These are phyloP conservation scores for Chalcis sispes DNA, from an alignment of 2,888 invertebrate genomes.

Conservation along the genomic window DNA sequence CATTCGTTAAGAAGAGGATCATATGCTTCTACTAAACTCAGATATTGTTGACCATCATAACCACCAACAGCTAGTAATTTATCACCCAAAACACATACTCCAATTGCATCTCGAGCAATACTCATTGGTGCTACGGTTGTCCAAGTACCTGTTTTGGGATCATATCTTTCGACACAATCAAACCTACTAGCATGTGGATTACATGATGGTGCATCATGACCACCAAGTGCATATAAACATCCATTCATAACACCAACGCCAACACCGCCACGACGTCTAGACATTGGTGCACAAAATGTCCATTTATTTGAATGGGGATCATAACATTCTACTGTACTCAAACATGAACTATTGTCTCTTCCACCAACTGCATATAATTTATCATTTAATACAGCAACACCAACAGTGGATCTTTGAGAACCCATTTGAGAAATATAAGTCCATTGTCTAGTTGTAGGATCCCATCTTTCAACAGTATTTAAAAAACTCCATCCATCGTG, in stretches of 20 bases:
- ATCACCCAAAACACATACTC: constrained; percentile 90
- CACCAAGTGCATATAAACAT: constrained; percentile 93
- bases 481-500: constrained; percentile 97
- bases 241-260: constrained; percentile 93
- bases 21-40: constrained; percentile 92
- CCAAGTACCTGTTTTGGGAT: constrained; percentile 89
- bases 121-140: constrained; percentile 89
- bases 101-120: constrained; percentile 91
- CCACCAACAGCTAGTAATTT: constrained; percentile 91
- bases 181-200: constrained; percentile 89
- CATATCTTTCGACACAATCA: constrained; percentile 91
- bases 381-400: constrained; percentile 90
- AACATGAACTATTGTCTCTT: constrained; percentile 92
- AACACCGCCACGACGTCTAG: constrained; percentile 90
- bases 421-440: constrained; percentile 93
- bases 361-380: constrained; percentile 94
- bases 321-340: constrained; percentile 91
- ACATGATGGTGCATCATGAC: constrained; percentile 94
- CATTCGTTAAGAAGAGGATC: constrained; percentile 90
- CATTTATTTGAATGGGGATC: constrained; percentile 87
- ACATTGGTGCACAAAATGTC: constrained; percentile 92
- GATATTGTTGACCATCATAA: constrained; percentile 92
- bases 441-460: constrained; percentile 92
- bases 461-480: constrained; percentile 95
- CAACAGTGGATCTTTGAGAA: constrained; percentile 92